These are phyloP conservation scores for Elanoides forficatus DNA, from an alignment of 2,113 vertebrate species.

Conservation along the genomic window DNA sequence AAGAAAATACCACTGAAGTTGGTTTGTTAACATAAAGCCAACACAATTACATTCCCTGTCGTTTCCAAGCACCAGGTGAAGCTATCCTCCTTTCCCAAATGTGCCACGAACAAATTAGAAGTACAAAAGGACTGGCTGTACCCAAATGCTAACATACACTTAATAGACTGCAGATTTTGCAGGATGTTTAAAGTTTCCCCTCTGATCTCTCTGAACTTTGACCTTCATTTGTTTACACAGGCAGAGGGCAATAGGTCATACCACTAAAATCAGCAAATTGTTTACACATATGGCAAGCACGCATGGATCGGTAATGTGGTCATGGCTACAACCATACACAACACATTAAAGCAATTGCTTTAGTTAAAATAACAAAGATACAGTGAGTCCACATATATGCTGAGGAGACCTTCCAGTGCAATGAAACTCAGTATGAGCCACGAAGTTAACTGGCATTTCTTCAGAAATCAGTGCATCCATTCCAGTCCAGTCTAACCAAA, in stretches of 20 bases:
- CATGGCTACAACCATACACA: neutral
- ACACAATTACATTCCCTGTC: neutral
- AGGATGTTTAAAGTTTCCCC: slow-evolving; percentile 47
- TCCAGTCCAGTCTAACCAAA: neutral
- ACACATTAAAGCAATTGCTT: slow-evolving; percentile 22
- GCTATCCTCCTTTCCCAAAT: neutral
- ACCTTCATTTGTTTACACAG: slow-evolving; percentile 67
- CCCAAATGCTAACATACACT: slow-evolving; percentile 28
- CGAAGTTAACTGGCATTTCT: neutral
- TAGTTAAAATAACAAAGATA: neutral
- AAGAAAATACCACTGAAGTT: neutral
- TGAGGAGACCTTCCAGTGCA: neutral
- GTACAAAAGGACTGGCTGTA: slow-evolving; percentile 34
- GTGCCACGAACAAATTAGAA: neutral
- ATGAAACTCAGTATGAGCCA: neutral
- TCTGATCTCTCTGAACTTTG: slow-evolving; percentile 71
- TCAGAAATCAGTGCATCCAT: neutral
- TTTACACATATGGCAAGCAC: slow-evolving; percentile 59
- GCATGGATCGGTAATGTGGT: neutral
- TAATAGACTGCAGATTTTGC: slow-evolving; percentile 30
- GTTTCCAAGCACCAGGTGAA: neutral
- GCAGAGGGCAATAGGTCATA: slow-evolving; percentile 40
- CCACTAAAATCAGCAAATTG: slow-evolving; percentile 47
- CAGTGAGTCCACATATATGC: neutral
- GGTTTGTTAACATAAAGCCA: neutral